Conservation (phyloP, 2,113 vertebrate genomes). For the Micromys minutus region DNA sequence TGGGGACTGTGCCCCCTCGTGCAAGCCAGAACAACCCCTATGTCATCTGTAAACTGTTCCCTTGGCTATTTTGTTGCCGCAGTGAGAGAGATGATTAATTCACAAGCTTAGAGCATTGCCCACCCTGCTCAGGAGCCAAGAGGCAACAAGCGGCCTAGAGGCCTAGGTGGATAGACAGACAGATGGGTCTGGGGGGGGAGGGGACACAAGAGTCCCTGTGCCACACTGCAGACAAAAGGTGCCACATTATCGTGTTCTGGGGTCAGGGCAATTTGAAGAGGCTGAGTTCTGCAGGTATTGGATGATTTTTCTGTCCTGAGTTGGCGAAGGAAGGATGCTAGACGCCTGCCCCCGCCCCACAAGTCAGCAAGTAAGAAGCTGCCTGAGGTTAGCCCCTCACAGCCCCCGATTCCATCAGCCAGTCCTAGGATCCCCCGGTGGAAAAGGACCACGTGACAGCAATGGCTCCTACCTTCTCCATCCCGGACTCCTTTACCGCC, state of each 20-base stretch:
- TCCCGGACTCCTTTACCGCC: constrained; percentile 85
- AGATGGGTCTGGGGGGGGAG: rapidly evolving
- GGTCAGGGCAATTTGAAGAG: not conserved
- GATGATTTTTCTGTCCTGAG: not conserved
- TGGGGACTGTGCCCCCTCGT: too few species aligned
- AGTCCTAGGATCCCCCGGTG: not conserved
- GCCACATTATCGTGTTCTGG: rapidly evolving
- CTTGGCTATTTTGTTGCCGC: not conserved
- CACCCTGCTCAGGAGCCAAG: rapidly evolving
- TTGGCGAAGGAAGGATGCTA: not conserved
- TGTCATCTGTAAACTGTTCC: not conserved
- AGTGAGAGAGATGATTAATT: not conserved
- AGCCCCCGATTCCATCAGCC: not conserved
- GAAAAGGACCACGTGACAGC: not conserved
- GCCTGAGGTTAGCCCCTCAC: not conserved
- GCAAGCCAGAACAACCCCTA: not conserved
- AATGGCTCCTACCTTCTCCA: constrained; percentile 83
- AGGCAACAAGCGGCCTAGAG: rapidly evolving
- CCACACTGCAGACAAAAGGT: not conserved
- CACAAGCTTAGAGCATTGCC: rapidly evolving
- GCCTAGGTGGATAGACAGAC: not conserved
- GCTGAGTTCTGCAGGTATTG: not conserved
- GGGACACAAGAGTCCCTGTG: rapidly evolving
- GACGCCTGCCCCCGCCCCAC: too few species aligned
- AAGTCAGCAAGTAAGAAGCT: not conserved